Conservation (phyloP, 2,797 vertebrate species). For the Gymnoscopelus braueri region DNA sequence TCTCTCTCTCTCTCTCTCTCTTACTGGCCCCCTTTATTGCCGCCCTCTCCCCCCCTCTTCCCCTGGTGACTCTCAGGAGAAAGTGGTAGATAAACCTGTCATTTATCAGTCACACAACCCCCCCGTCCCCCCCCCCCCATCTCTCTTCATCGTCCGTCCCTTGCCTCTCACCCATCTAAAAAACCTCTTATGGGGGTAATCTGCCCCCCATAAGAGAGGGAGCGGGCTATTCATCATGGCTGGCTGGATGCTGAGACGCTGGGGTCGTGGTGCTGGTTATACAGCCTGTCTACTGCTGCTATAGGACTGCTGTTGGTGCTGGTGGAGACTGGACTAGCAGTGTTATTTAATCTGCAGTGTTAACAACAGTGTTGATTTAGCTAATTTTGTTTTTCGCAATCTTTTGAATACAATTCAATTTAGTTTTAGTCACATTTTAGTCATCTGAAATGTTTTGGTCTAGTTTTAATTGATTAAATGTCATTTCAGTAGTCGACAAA, state of each 20-base stretch:
- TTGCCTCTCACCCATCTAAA: constrained; percentile 74
- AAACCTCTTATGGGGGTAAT: constrained; percentile 88
- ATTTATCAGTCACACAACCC: constrained; percentile 81
- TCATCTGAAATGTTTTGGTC: no score
- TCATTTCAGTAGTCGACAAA: no score
- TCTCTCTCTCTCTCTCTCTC: constrained; percentile 81
- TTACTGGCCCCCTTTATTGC: constrained; percentile 86
- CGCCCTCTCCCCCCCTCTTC: constrained; percentile 51
- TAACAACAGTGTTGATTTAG: no score
- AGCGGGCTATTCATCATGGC: constrained; percentile 84
- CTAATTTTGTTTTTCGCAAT: no score
- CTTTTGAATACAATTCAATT: no score
- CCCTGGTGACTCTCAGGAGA: constrained; percentile 84
- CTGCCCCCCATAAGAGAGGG: constrained; percentile 80
- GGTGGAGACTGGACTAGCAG: neutral
- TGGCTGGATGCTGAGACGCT: constrained; percentile 70
- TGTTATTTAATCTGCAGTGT: no score
- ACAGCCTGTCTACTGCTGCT: constrained; percentile 63
- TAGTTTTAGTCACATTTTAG: no score
- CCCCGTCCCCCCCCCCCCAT: constrained; percentile 25
- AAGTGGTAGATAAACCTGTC: constrained; percentile 91
- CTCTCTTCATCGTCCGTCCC: constrained; percentile 46
- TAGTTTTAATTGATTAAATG: no score
- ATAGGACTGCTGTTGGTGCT: constrained; percentile 14
- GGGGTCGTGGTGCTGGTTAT: constrained; percentile 85